Base-by-base conservation (phyloP, 2,888 invertebrate genomes). In the Ischnus inquisitorius region DNA sequence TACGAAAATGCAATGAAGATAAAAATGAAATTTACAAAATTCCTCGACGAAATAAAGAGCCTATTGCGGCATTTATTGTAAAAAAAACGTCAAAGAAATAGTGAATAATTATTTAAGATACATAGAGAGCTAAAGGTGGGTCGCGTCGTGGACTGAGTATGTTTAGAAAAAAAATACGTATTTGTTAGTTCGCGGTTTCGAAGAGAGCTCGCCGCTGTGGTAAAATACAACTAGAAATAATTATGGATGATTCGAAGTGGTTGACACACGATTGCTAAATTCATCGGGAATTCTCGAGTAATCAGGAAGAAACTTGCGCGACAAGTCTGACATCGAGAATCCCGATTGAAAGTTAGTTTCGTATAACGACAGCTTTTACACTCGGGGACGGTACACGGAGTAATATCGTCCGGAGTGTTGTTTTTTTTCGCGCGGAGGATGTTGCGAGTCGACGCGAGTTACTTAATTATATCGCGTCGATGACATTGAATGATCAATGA, bases 271-370 rank as follows among this genome's bases (percentile, higher is more conserved):
- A 87, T 51, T 81, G 72, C 46, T 82, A 69, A 74, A 80, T 76
- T 71, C 54, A 74, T 72, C 54, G 74, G 54, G 25, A 34, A 67
- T 68, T 86, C 75, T 82, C 80, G 82, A 85, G 76, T 79, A 57
- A 60, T 83, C 85, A 84, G 80, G 77, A 82, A 82, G 16, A 83
- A 81, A 82, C 86, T 86, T 82, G 67, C 67, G 6, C 69, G 68
- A 82, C 83, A 82, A 87, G 77, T 72, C 68, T 54, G 83, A 77
- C 51, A 80, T 80, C 62, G 83, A 71, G 79, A 72, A 68, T 48
- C 51, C 16, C 14, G 12, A 2, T 81, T 43, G 34, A 34, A 8
- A 34, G 34, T 54, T 28, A 34, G 51, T 48, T 25, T 81, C 10
- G 39, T 81, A 54, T 16, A 62, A 12, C 46, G 51, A 41, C 64